Conservation (phyloP, 1,140 invertebrate species). For the Tachypleus tridentatus region DNA sequence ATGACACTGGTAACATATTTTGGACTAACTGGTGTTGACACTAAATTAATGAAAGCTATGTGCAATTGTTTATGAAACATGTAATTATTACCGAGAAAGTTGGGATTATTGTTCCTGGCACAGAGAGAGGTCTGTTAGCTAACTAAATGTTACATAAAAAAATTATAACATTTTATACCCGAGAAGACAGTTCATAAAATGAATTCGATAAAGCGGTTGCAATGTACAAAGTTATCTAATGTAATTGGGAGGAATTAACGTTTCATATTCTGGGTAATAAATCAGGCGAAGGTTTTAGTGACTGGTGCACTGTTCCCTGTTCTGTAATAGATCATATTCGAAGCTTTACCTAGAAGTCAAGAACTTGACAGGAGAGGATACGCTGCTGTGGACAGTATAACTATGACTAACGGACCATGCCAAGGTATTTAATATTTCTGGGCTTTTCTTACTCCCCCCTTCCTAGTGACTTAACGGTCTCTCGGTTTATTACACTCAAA, state of each 20-base stretch:
- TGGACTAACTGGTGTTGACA: too few relatives aligned
- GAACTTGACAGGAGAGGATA: slow-evolving; percentile 13
- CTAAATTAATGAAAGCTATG: too few relatives aligned
- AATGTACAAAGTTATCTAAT: too few relatives aligned
- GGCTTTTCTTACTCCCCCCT: neutral
- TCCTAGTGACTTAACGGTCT: neutral
- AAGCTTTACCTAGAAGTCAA: slow-evolving; percentile 14
- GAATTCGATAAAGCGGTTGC: too few relatives aligned
- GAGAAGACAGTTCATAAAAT: neutral
- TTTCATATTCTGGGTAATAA: too few relatives aligned
- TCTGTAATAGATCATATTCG: slow-evolving; percentile 12
- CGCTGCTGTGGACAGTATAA: slow-evolving; percentile 14
- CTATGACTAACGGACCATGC: slow-evolving; percentile 12
- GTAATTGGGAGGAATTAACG: too few relatives aligned
- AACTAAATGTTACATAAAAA: neutral
- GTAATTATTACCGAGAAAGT: too few relatives aligned
- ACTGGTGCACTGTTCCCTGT: neutral
- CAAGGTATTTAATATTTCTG: slow-evolving; percentile 4
- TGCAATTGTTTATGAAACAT: too few relatives aligned
- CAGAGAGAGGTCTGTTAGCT: too few relatives aligned
- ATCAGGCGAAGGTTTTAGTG: neutral
- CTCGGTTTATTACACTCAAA: neutral
- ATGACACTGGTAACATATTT: too few relatives aligned
- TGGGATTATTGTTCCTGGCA: too few relatives aligned
- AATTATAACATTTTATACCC: neutral